Base-by-base conservation (phyloP, 2,113 vertebrate genomes). In the Alligator mississippiensis region DNA sequence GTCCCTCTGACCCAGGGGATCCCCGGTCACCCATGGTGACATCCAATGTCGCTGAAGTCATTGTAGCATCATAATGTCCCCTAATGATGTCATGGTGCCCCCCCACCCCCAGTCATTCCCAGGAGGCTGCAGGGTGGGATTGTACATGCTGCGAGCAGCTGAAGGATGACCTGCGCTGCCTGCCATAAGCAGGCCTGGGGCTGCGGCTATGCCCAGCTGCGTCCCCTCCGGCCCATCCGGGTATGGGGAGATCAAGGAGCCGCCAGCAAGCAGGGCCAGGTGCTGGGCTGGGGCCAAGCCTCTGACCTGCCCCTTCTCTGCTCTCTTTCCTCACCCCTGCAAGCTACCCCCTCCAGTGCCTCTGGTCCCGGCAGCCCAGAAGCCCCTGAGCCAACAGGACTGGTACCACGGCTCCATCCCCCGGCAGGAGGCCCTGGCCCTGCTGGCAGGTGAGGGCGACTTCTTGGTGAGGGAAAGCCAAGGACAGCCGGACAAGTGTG, bases 381-480 rank as follows among this genome's bases (percentile, higher is more conserved):
- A 78, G 34, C 87, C 87, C 60, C 77, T 88, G 27, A 18, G 57
- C 24, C 87, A 82, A 55, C 87, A 88, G 78, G 77, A 68, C n/a
- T 88, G 86, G 86, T 82, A 64, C 78, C 86, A 88, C 22, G 86
- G 86, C 18, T 12, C 86, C n/a, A 55, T 88, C 21, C 47, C 86
- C 78, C 38, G 86, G 14, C 86, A 72, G 66, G 78, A 88, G 19
- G 58, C 86, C 4, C 62, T 60, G 62, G 28, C 57, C 4, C 22
- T 88, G 86, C 64, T 88, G 64, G 25, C 47, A 9, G 17, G 27
- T 3, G 86, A 88, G n/a, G 86, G 86, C 19, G 70, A 72, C 25
- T 88, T 88, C n/a, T 62, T 88, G 78, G 64, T 88, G 55, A 55
- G 86, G 30, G 78, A 72, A 24, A 80, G 86, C 61, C 77, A 70